Evolutionary conservation across 2,888 invertebrate genomes (phyloP).

Genomic region (Hirudinaria manillensis): DNA sequence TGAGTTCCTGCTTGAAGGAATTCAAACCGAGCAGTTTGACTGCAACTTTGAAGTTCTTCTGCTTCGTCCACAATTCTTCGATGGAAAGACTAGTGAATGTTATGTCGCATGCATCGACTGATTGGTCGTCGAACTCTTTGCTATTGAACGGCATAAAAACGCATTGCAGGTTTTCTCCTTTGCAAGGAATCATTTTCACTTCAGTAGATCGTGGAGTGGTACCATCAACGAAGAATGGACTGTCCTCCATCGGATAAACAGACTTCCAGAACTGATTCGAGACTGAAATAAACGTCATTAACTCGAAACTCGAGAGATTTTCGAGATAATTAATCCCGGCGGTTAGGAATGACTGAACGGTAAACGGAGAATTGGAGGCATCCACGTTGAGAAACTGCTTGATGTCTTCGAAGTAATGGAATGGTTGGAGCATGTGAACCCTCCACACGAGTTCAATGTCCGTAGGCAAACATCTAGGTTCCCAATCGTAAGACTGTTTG

Average conservation of each 20-base stretch:
- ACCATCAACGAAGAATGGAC: slow-evolving; percentile 16
- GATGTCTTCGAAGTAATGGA: slow-evolving; percentile 35
- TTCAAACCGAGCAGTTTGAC: slow-evolving; percentile 35
- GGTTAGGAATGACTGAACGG: background rate
- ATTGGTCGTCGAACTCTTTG: background rate
- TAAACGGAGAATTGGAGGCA: background rate
- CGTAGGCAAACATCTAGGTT: slow-evolving; percentile 27
- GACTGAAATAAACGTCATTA: background rate
- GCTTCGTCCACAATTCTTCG: slow-evolving; percentile 35
- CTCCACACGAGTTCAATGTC: slow-evolving; percentile 38
- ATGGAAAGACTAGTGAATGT: slow-evolving; percentile 32
- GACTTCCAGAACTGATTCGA: slow-evolving; percentile 27
- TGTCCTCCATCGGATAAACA: slow-evolving; percentile 12
- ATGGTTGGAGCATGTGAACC: slow-evolving; percentile 36
- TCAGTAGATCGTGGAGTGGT: background rate
- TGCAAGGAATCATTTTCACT: background rate
- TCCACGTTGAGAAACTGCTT: slow-evolving; percentile 18
- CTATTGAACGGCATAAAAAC: slow-evolving; percentile 10
- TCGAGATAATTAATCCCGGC: background rate
- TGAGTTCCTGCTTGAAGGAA: slow-evolving; percentile 29
- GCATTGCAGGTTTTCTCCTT: background rate
- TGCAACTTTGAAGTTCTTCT: slow-evolving; percentile 33
- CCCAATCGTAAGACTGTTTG: slow-evolving; percentile 15
- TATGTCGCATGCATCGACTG: slow-evolving; percentile 33
- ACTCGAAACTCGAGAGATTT: background rate